These are phyloP conservation scores for Spizella passerina DNA, from an alignment of 2,797 vertebrate genomes.

Conservation along the genomic window DNA sequence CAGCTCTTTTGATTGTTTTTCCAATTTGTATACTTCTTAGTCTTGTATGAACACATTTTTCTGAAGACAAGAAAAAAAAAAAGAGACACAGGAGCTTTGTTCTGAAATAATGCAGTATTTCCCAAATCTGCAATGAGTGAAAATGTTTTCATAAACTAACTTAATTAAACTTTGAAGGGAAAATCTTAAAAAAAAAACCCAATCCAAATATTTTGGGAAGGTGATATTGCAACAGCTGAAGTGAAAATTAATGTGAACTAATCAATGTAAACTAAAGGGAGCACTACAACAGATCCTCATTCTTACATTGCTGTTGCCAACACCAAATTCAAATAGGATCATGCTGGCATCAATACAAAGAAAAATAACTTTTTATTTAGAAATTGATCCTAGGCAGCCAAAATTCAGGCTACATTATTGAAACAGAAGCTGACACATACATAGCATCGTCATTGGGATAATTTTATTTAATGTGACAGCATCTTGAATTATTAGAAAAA, in stretches of 20 bases:
- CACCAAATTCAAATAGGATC: background rate
- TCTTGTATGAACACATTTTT: background rate
- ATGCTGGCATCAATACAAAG: background rate
- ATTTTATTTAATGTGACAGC: background rate
- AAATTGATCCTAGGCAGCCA: background rate
- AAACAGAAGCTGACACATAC: background rate
- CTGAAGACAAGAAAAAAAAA: background rate
- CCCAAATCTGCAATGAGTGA: background rate
- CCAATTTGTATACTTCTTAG: background rate
- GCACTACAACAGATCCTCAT: background rate
- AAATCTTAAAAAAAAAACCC: background rate
- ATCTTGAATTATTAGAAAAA: background rate
- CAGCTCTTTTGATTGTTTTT: background rate
- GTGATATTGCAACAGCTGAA: background rate
- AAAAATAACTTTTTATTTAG: background rate
- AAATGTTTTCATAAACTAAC: background rate
- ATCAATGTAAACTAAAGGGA: background rate
- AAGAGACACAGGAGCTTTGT: background rate
- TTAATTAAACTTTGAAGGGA: background rate
- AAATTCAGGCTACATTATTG: background rate
- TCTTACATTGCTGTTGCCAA: background rate
- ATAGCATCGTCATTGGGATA: background rate
- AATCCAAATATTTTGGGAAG: background rate
- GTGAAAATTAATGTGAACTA: background rate
- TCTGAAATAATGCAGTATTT: background rate